Evolutionary conservation across 2,888 invertebrate species (phyloP).

Genomic region (Trisateles emortualis): DNA sequence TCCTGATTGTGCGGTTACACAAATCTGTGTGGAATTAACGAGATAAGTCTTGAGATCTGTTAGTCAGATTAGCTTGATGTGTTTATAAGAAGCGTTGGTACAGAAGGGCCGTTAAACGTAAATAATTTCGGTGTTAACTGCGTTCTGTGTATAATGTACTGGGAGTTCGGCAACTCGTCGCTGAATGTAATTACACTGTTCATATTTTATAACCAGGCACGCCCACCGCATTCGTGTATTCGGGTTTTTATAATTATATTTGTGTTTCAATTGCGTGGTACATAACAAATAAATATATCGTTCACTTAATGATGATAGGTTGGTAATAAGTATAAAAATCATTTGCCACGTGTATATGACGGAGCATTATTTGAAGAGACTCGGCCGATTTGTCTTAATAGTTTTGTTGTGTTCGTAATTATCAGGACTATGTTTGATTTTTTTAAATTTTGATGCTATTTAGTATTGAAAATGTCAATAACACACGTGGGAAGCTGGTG

Average conservation of each 20-base stretch:
- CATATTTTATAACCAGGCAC: slow-evolving; percentile 35
- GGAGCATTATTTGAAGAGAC: too few species aligned
- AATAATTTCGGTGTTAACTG: slow-evolving; percentile 46
- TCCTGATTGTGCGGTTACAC: slow-evolving; percentile 80
- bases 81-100: slow-evolving; percentile 49
- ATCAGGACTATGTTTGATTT: too few species aligned
- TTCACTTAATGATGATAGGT: too few species aligned
- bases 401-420: too few species aligned
- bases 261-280: neutral
- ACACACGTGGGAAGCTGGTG: too few species aligned
- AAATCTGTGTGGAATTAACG: slow-evolving; percentile 73
- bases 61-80: slow-evolving; percentile 65
- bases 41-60: slow-evolving; percentile 64
- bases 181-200: slow-evolving; percentile 40
- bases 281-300: too few species aligned
- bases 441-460: too few species aligned
- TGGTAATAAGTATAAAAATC: too few species aligned
- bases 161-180: slow-evolving; percentile 38
- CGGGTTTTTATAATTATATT: slow-evolving; percentile 13
- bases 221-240: slow-evolving; percentile 13
- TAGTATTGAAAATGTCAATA: too few species aligned
- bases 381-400: too few species aligned
- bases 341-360: too few species aligned
- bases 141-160: slow-evolving; percentile 45
- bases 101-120: slow-evolving; percentile 39